phyloP scores from a whole-genome alignment of 2,888 invertebrate genomes.

The Thyatira batis region DNA sequence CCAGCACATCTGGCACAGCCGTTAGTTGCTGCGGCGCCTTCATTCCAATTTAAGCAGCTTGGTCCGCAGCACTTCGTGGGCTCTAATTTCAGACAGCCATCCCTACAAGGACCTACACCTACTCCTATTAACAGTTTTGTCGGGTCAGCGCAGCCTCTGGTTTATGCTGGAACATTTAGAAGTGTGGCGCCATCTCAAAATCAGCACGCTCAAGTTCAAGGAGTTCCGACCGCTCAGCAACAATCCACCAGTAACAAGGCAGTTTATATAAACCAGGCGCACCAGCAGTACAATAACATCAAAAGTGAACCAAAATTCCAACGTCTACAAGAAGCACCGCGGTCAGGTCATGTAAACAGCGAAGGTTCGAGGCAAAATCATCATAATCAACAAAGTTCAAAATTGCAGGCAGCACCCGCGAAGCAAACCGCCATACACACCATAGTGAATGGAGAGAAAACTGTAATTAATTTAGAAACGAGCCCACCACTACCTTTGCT shows the following conservation, averaged over 20 bases:
- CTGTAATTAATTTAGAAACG: constrained; percentile 59
- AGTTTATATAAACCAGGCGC: constrained; percentile 44
- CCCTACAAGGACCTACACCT: constrained; percentile 45
- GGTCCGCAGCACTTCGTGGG: constrained; percentile 55
- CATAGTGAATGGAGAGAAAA: constrained; percentile 62
- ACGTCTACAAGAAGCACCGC: constrained; percentile 36
- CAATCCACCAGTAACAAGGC: constrained; percentile 54
- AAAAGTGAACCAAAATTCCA: constrained; percentile 46
- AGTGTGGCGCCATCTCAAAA: constrained; percentile 40
- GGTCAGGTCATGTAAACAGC: constrained; percentile 12
- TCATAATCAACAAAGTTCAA: constrained; percentile 32
- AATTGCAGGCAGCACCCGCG: constrained; percentile 45
- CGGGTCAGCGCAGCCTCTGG: constrained; percentile 44
- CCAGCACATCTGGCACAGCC: constrained; percentile 72
- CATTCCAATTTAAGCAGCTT: constrained; percentile 50
- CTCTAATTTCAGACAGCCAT: constrained; percentile 51
- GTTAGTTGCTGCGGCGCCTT: constrained; percentile 53
- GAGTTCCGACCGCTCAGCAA: constrained; percentile 39
- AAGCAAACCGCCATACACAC: constrained; percentile 53
- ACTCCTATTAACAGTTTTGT: constrained; percentile 40
- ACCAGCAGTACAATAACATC: constrained; percentile 35
- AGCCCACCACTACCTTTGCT: constrained; percentile 63
- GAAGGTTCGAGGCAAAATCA: constrained; percentile 26
- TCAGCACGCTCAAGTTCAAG: constrained; percentile 25
- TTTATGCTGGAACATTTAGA: constrained; percentile 50